A percentile compares a stretch with the other conserved stretches of the same genome.
Evolutionary conservation across 2,113 vertebrate species (phyloP).

Genomic region (Gymnobelideus leadbeateri): DNA sequence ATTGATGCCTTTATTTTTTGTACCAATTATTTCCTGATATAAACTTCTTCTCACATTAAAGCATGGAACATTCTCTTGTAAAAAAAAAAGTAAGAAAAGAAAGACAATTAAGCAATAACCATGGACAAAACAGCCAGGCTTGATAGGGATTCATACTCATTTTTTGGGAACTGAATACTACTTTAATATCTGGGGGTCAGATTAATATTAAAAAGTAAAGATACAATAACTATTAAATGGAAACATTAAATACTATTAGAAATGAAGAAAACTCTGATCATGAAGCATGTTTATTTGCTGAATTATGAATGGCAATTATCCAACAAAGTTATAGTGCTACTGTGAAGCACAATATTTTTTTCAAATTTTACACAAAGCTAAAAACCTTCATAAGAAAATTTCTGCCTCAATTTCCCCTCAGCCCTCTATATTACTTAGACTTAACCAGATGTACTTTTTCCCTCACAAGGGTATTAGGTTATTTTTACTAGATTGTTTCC

Average conservation of each 20-base stretch:
- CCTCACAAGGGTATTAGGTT: not conserved
- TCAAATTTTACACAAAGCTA: not conserved
- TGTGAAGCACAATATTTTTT: constrained; percentile 6
- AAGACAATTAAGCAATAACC: not conserved
- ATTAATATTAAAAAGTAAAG: not conserved
- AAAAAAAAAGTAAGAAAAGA: not conserved
- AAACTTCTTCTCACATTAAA: no score
- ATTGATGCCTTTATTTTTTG: not conserved
- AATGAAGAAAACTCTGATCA: constrained; percentile 1
- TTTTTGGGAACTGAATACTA: not conserved
- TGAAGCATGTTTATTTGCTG: not conserved
- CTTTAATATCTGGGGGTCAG: not conserved
- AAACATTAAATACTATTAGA: not conserved
- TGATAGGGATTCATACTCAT: not conserved
- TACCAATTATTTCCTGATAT: not conserved
- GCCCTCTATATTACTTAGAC: not conserved
- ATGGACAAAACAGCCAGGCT: not conserved
- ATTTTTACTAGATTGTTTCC: constrained; percentile 26
- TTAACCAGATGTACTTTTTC: not conserved
- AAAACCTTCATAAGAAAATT: constrained; percentile 45
- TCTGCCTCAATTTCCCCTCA: constrained; percentile 41
- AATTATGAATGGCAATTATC: not conserved
- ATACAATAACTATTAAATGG: not conserved
- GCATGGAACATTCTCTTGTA: not conserved
- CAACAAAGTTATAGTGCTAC: not conserved